These are phyloP conservation scores for Oxyruncus cristatus DNA, from an alignment of 2,113 vertebrate genomes.

Conservation along the genomic window DNA sequence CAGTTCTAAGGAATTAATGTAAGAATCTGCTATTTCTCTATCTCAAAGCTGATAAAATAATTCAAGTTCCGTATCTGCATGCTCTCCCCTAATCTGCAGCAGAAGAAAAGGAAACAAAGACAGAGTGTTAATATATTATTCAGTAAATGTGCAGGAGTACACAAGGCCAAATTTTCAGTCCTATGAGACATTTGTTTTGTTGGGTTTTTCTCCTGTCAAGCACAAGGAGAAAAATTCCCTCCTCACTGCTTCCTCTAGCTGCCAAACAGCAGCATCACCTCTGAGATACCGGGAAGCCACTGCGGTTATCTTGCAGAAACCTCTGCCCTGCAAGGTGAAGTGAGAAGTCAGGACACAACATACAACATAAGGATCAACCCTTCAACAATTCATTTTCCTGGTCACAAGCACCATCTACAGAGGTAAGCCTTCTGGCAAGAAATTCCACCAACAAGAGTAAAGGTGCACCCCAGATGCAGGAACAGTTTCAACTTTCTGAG, in stretches of 20 bases:
- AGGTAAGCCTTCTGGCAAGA: not conserved
- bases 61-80: not conserved
- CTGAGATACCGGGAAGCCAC: not conserved
- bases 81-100: not conserved
- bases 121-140: not conserved
- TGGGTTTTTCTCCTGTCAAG: not conserved
- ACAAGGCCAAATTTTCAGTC: not conserved
- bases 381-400: not conserved
- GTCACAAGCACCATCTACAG: not conserved
- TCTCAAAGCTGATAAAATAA: not conserved
- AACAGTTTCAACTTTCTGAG: not conserved
- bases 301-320: not conserved
- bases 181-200: not conserved
- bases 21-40: not conserved
- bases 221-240: not conserved
- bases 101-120: not conserved
- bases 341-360: not conserved
- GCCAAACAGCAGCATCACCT: not conserved
- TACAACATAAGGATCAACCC: not conserved
- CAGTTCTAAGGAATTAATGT: slow-evolving; percentile 21
- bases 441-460: not conserved
- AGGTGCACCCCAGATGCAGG: not conserved
- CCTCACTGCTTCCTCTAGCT: not conserved
- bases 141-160: not conserved
- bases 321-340: not conserved